These are phyloP conservation scores for Latrodectus elegans DNA, from an alignment of 2,888 invertebrate species.

Conservation along the genomic window DNA sequence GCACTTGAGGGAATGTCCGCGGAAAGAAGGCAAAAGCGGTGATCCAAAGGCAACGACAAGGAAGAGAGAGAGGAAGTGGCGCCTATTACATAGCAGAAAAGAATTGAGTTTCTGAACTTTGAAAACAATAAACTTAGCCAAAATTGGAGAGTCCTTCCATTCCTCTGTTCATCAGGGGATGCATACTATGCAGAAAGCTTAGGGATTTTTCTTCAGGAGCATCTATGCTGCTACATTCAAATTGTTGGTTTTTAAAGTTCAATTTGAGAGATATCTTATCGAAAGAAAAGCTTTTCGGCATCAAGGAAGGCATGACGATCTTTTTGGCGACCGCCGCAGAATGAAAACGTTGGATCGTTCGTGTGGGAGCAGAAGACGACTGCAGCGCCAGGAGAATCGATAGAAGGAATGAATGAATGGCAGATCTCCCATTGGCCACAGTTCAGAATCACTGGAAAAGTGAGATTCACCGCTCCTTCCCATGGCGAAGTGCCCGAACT, in stretches of 20 bases:
- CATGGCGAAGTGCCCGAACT: too few species aligned
- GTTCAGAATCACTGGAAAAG: constrained; percentile 1
- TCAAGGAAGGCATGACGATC: not conserved
- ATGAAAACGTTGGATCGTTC: not conserved
- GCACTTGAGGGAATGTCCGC: not conserved
- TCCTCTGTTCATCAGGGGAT: too few species aligned
- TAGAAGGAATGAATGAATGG: constrained; percentile 45
- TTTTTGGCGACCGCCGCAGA: not conserved
- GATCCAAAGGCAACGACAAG: not conserved
- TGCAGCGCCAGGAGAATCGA: constrained; percentile 40
- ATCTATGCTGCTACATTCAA: too few species aligned
- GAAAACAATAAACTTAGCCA: too few species aligned
- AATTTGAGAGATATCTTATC: too few species aligned
- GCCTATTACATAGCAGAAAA: too few species aligned
- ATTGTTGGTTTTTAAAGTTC: too few species aligned
- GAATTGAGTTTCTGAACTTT: too few species aligned
- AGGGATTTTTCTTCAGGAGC: too few species aligned
- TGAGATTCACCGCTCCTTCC: not conserved
- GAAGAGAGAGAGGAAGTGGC: too few species aligned
- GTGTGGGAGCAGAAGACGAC: constrained; percentile 19
- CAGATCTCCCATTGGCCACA: constrained; percentile 40
- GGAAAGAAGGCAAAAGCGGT: not conserved
- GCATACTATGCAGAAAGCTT: too few species aligned
- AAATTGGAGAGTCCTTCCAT: too few species aligned
- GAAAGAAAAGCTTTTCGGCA: not conserved